A percentile compares a stretch with the other conserved stretches of the same genome.
phyloP scores from a whole-genome alignment of 2,797 vertebrate species.

The Pseudotriccus pelzelni region DNA sequence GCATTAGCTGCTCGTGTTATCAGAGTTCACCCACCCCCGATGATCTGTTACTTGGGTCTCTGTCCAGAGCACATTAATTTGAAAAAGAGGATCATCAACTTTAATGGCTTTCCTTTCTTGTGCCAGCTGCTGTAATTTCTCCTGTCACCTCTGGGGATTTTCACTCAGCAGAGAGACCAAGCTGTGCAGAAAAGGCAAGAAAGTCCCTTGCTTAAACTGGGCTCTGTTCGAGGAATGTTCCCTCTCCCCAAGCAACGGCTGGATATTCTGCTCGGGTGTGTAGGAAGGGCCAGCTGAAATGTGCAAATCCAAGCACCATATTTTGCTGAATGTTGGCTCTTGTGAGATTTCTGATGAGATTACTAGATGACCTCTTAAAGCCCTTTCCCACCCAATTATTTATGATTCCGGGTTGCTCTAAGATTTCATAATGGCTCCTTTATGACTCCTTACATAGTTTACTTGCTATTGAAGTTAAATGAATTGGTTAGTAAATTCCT shows the following conservation, averaged over 20 bases:
- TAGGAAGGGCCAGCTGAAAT: constrained; percentile 2
- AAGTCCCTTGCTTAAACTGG: not conserved
- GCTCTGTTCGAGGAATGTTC: not conserved
- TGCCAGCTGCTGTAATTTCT: constrained; percentile 32
- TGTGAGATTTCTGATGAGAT: constrained; percentile 49
- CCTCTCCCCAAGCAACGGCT: not conserved
- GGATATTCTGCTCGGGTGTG: not conserved
- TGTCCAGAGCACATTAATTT: not conserved
- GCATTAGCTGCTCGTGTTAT: not conserved
- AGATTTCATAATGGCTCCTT: constrained; percentile 55
- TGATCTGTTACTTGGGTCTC: not conserved
- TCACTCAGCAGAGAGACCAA: not conserved
- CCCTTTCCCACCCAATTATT: constrained; percentile 59
- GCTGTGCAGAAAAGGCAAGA: not conserved
- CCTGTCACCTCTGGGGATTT: constrained; percentile 11
- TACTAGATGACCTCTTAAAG: constrained; percentile 59
- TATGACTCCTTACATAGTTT: constrained; percentile 56
- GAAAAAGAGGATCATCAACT: not conserved
- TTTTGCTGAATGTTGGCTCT: constrained; percentile 42
- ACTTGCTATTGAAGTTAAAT: constrained; percentile 61
- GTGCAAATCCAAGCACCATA: not conserved
- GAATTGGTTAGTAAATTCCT: constrained; percentile 60
- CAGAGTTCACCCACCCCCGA: not conserved
- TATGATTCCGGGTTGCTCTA: constrained; percentile 36
- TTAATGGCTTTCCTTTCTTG: constrained; percentile 24